phyloP scores from a whole-genome alignment of 2,797 vertebrate species.

The Acanthurus tractus region DNA sequence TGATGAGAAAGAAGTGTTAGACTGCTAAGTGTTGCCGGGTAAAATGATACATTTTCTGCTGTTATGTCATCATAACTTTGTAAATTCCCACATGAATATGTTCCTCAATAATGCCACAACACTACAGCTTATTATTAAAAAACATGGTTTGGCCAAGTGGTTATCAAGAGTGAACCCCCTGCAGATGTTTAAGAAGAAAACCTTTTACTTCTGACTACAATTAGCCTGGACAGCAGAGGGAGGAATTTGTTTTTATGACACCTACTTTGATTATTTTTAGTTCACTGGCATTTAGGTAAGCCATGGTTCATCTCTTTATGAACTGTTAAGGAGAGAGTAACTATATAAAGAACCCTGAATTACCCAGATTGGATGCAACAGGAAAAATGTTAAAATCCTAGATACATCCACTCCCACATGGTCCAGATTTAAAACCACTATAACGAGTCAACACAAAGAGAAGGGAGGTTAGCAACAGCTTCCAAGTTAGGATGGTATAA shows the following conservation, averaged over 20 bases:
- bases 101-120: constrained; percentile 32
- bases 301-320: constrained; percentile 3
- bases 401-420: constrained; percentile 1
- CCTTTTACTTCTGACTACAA: neutral
- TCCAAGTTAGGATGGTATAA: neutral
- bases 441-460: constrained; percentile 19
- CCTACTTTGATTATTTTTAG: constrained; percentile 15
- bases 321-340: constrained; percentile 16
- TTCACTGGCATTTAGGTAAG: constrained; percentile 25
- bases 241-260: constrained; percentile 7
- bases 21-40: constrained; percentile 19
- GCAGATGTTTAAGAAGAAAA: constrained; percentile 39
- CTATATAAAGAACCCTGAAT: neutral
- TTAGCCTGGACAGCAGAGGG: neutral
- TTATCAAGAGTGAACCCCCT: constrained; percentile 17
- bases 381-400: neutral
- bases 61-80: constrained; percentile 52
- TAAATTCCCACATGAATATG: neutral
- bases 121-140: constrained; percentile 26
- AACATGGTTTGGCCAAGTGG: constrained; percentile 11
- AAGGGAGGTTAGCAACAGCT: neutral
- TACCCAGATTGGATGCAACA: no score
- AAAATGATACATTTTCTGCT: constrained; percentile 40
- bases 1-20: constrained; percentile 40
- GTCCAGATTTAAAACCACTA: neutral